Conservation (phyloP, 1,140 invertebrate species). For the Pentalonia nigronervosa region DNA sequence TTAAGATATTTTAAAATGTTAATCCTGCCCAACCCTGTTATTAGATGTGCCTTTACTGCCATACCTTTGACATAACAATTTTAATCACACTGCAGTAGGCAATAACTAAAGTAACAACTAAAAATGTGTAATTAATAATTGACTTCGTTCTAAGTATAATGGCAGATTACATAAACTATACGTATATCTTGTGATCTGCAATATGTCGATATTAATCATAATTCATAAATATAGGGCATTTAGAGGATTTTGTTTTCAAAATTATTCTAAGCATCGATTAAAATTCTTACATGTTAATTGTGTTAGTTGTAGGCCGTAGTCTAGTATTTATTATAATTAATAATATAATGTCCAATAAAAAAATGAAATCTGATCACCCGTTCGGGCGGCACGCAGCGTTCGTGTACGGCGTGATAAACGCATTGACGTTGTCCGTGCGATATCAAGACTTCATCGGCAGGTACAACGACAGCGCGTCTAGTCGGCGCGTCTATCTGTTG, state of each 20-base stretch:
- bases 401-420: slow-evolving; percentile 6
- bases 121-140: background rate
- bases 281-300: background rate
- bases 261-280: background rate
- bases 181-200: too few species aligned
- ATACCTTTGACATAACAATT: too few species aligned
- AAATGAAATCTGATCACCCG: background rate
- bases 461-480: background rate
- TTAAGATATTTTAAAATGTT: background rate
- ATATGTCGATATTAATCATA: too few species aligned
- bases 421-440: slow-evolving; percentile 7
- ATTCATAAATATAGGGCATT: background rate
- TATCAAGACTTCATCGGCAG: slow-evolving; percentile 38
- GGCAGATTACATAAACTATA: background rate
- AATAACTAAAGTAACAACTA: background rate
- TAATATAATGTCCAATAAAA: too few species aligned
- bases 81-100: background rate
- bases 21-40: background rate
- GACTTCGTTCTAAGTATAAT: background rate
- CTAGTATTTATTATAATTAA: background rate
- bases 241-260: background rate
- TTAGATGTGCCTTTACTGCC: too few species aligned
- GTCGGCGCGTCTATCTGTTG: background rate
- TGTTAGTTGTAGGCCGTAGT: background rate
- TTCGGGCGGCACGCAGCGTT: background rate